Evolutionary conservation across 2,888 invertebrate genomes (phyloP), one percentile per base, ranked within the genome.

Genomic region (Disparrhopalites patrizii): DNA sequence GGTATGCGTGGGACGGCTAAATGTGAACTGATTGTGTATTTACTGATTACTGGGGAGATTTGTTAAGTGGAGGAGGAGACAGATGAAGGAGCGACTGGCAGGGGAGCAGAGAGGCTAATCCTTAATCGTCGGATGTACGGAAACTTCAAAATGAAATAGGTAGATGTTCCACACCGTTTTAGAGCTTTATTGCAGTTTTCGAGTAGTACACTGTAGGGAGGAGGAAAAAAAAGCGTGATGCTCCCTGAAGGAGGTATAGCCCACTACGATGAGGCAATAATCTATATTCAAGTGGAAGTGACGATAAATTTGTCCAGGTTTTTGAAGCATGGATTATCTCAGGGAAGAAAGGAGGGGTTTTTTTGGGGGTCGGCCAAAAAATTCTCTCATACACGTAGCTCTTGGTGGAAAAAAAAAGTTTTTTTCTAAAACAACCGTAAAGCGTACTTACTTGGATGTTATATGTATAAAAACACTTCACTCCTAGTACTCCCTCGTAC

Each of bases 241-340:
- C n/a, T n/a, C n/a, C n/a, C n/a, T n/a, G n/a, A n/a, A n/a, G n/a
- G n/a, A n/a, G n/a, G n/a, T n/a, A n/a, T n/a, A n/a, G n/a, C n/a
- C n/a, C n/a, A n/a, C 20, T 47, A 31, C 60, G 60, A 65, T 65
- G 64, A 65, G 28, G 64, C 50, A 65, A 57, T 65, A 65, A 65
- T 65, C 64, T 65, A n/a, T n/a, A 65, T 67, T 68, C 64, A 68
- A 68, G 62, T 67, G 57, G 64, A 67, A 64, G 67, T 67, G 68
- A 50, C 47, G 68, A 68, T 68, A 68, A 68, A 68, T 68, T 68
- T 68, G 68, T 68, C 68, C 68, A 68, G 68, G 68, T 65, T 68
- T 63, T 66, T 68, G 40, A 68, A 62, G 65, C 68, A 68, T 68
- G 68, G 68, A 68, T 68, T 68, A 68, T 68, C 65, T 68, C 68